These are phyloP conservation scores for Busseola fusca DNA, from an alignment of 2,888 invertebrate genomes.

Conservation along the genomic window DNA sequence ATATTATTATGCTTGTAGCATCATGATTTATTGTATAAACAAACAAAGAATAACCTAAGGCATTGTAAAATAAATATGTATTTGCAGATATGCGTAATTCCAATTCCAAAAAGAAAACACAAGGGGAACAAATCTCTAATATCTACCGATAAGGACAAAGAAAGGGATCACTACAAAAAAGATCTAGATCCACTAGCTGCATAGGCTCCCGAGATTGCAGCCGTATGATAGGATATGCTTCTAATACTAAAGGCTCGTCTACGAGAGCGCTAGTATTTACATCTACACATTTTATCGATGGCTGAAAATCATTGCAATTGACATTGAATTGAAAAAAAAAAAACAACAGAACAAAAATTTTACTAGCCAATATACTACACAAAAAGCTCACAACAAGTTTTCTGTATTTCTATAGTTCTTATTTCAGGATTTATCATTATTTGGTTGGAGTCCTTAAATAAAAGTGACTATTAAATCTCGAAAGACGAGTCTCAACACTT, in stretches of 20 bases:
- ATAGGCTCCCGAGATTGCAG: constrained; percentile 43
- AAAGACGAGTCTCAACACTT: not conserved
- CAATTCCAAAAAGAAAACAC: constrained; percentile 27
- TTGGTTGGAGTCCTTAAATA: not conserved
- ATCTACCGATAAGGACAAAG: constrained; percentile 40
- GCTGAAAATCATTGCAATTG: not conserved
- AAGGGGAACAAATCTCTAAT: constrained; percentile 25
- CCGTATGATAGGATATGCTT: constrained; percentile 54
- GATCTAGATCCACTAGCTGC: constrained; percentile 34
- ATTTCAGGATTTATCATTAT: not conserved
- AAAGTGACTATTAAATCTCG: not conserved
- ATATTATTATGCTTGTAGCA: too few relatives aligned
- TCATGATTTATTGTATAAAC: not conserved
- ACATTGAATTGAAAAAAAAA: not conserved
- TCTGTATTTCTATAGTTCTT: not conserved
- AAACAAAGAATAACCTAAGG: constrained; percentile 25
- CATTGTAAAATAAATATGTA: constrained; percentile 1
- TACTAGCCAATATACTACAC: not conserved
- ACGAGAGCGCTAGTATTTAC: constrained; percentile 4
- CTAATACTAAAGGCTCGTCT: constrained; percentile 44
- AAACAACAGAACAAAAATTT: too few relatives aligned
- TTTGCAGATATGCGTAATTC: constrained; percentile 11
- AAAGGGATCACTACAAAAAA: constrained; percentile 48
- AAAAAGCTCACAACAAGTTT: not conserved
- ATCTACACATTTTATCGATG: not conserved